Evolutionary conservation across 2,797 vertebrate genomes (phyloP).

Genomic region (Percopsis omiscomaycus): DNA sequence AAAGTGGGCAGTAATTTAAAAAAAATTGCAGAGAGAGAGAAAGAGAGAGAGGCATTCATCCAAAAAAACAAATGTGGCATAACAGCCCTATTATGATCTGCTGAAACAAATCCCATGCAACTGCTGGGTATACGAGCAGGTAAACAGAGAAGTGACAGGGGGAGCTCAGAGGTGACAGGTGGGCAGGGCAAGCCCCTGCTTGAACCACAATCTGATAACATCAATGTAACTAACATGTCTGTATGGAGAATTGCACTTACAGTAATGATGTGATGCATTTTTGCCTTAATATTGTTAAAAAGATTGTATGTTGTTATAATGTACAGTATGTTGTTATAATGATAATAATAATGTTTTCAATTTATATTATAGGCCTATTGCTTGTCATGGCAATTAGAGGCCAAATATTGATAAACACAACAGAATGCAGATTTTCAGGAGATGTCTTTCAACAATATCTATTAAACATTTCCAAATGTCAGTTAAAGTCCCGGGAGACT

Average conservation of each 20-base stretch:
- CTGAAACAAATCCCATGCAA: conserved; percentile 19
- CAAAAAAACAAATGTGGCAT: conserved; percentile 46
- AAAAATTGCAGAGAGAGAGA: conserved; percentile 27
- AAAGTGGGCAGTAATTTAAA: conserved; percentile 47
- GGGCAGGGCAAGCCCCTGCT: neutral
- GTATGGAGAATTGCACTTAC: neutral
- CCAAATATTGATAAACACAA: conserved; percentile 43
- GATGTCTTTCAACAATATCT: conserved; percentile 34
- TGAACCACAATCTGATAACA: neutral
- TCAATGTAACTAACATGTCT: neutral
- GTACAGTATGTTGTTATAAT: no score
- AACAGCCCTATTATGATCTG: conserved; percentile 26
- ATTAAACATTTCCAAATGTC: conserved; percentile 56
- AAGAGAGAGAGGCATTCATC: conserved; percentile 27
- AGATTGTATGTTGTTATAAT: no score
- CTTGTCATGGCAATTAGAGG: no score
- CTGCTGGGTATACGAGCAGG: conserved; percentile 19
- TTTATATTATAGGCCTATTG: no score
- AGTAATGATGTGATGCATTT: neutral
- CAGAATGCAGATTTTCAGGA: conserved; percentile 46
- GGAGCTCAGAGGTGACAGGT: conserved; percentile 12
- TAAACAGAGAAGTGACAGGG: conserved; percentile 34
- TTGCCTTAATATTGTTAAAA: no score
- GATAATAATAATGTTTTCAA: no score
- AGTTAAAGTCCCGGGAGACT: conserved; percentile 49